Evolutionary conservation across 1,140 invertebrate species (phyloP), one percentile per base, ranked within the genome.

Genomic region (Drosophila pseudoananassae): DNA sequence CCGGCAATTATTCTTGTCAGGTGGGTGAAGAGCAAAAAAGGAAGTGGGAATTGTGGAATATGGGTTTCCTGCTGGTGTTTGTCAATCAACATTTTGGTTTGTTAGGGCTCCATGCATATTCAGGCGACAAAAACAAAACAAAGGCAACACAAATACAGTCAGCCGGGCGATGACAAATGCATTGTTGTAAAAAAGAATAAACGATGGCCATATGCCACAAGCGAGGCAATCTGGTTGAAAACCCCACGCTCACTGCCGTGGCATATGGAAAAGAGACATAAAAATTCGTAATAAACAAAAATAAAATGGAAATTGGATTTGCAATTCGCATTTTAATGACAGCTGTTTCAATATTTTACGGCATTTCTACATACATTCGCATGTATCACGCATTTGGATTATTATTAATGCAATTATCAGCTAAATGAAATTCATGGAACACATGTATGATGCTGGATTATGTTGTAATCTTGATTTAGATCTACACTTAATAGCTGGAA

Each of bases 111-210:
- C 81, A 76, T 84, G 76, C 58, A 79, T 84, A 84, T 84, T 84
- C 66, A 78, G 63, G 55, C 46, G 55, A 57, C 12, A 55, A 29
- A 51, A 51, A 15, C 53, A 51, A 40, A 27, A 14, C 38, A 40
- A 60, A 46, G 0, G 12, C 9, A 57, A n/a, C 3, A 12, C 8
- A 23, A 20, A 38, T 23, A 70, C 45, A 52, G 47, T 46, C 49
- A 25, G 43, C 46, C 23, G 53, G 55, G 63, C 45, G 40, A 57
- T 78, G 78, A 74, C 50, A 80, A 81, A 85, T 80, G 64, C 60
- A 81, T 47, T 71, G 69, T 75, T 77, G 58, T 70, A 53, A 85
- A 75, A 57, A 85, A 74, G 78, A 57, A 64, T 53, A 70, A 85
- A 78, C 56, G 66, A 66, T 63, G 72, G 23, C 50, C 63, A 70